A percentile compares a stretch with the other conserved stretches of the same genome.
Evolutionary conservation across 1,140 invertebrate genomes (phyloP).

Genomic region (Megalonaias nervosa): DNA sequence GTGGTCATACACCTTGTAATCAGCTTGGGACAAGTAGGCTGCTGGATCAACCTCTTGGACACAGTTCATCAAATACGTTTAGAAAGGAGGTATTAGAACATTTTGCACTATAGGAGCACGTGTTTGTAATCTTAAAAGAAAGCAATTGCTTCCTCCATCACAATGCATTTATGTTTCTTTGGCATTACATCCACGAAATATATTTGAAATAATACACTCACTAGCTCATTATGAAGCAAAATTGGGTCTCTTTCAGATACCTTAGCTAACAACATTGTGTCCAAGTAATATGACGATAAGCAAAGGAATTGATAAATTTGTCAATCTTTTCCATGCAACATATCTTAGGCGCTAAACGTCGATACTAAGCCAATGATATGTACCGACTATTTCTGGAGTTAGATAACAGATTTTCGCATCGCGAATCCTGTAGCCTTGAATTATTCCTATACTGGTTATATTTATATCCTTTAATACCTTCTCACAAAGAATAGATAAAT

Average conservation of each 20-base stretch:
- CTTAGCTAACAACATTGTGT: constrained; percentile 78
- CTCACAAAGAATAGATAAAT: constrained; percentile 67
- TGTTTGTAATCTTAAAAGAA: constrained; percentile 73
- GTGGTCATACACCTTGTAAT: no score
- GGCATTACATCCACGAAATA: constrained; percentile 8
- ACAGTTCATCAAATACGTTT: constrained; percentile 54
- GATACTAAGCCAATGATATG: constrained; percentile 53
- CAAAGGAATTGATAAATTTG: constrained; percentile 81
- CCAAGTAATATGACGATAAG: constrained; percentile 80
- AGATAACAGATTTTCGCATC: constrained; percentile 43
- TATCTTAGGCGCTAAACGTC: constrained; percentile 40
- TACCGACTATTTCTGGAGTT: constrained; percentile 35
- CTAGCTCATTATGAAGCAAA: constrained; percentile 38
- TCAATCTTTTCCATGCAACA: constrained; percentile 74
- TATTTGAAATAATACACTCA: constrained; percentile 65
- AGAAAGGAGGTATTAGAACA: constrained; percentile 63
- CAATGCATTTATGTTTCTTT: constrained; percentile 32
- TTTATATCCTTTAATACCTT: constrained; percentile 58
- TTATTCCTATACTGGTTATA: constrained; percentile 5
- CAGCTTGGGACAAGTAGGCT: constrained; percentile 36
- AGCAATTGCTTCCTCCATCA: constrained; percentile 71
- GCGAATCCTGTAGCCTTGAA: background rate
- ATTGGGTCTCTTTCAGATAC: constrained; percentile 75
- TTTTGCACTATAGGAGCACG: constrained; percentile 68
- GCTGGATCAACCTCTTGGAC: constrained; percentile 41